phyloP scores from a whole-genome alignment of 2,113 vertebrate genomes.

The Alethe diademata region DNA sequence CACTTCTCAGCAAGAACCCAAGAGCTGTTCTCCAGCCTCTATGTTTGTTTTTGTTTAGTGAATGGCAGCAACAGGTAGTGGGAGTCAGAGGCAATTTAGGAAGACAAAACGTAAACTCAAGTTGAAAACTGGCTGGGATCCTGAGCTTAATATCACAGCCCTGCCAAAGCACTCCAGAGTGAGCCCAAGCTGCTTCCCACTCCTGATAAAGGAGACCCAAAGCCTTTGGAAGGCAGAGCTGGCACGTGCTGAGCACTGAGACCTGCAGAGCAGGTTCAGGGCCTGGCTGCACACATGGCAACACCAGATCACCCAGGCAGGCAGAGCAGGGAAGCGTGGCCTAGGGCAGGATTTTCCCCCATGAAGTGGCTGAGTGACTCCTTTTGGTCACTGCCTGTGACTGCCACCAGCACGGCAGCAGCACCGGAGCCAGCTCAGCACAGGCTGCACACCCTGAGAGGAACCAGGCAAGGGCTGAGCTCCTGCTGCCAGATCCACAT shows the following conservation, averaged over 20 bases:
- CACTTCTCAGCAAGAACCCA: not conserved
- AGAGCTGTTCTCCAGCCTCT: not conserved
- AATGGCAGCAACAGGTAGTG: conserved; percentile 28
- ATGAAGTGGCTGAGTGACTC: not conserved
- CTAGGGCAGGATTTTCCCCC: not conserved
- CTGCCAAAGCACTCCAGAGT: not conserved
- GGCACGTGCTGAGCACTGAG: accelerated
- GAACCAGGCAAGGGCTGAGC: not conserved
- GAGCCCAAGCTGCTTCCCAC: not conserved
- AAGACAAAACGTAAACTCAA: not conserved
- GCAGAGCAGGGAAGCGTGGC: not conserved
- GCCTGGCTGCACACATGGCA: not conserved
- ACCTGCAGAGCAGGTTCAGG: not conserved
- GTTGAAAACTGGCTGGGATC: conserved; percentile 5
- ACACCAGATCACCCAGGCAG: not conserved
- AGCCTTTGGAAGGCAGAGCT: not conserved
- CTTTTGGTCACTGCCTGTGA: not conserved
- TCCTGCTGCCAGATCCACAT: accelerated
- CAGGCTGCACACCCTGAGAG: not conserved
- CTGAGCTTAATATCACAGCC: not conserved
- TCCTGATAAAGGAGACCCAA: accelerated
- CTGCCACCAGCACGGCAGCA: not conserved
- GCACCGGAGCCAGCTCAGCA: not conserved
- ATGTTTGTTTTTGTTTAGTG: not conserved
- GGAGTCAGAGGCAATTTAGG: not conserved